Evolutionary conservation across 1,140 invertebrate species (phyloP), one percentile per base, ranked within the genome.

Genomic region (Chironomus tepperi): DNA sequence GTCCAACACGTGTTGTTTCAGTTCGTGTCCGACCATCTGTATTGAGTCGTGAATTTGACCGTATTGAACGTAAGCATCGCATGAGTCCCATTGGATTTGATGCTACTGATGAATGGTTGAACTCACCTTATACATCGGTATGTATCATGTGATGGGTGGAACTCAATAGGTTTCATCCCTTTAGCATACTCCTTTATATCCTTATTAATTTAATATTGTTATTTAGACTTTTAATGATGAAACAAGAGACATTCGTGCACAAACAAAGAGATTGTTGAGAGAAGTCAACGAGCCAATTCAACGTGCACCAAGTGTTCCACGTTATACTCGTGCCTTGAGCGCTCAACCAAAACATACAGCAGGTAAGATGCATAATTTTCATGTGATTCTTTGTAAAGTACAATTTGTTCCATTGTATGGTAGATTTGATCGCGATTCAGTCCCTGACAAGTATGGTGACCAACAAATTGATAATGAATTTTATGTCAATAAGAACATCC

Each of bases 201-300:
- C 34, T 16, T 67, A 67, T 12, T 24, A 21, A 15, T 10, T 72
- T 3, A 34, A 42, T 42, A 16, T 43, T 75, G 24, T 42, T 64
- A 78, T 79, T 15, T 82, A 94, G 92, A 85, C 86, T 75, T 94
- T 93, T 82, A 89, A 93, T 80, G 91, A 92, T 82, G 91, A 93
- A 83, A 88, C 89, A 73, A 87, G 88, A 78, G 86, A 88, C 76
- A 93, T 94, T 80, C 87, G 91, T 75, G 88, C 91, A 16, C 88
- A 90, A 78, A 90, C 91, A 15, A 88, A 89, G 76, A 87, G 89
- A 74, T 84, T 93, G 67, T 84, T 93, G 76, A 88, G 88, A 76
- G 87, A 88, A 77, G 86, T 92, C 75, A 89, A 93, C 78, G 87
- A 88, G 24, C 89, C 89, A 57, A 87, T 93, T 73, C 89, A 90